A percentile compares a stretch with the other conserved stretches of the same genome.
These are phyloP conservation scores for Nautilus pompilius DNA, from an alignment of 1,140 invertebrate species.

Conservation along the genomic window DNA sequence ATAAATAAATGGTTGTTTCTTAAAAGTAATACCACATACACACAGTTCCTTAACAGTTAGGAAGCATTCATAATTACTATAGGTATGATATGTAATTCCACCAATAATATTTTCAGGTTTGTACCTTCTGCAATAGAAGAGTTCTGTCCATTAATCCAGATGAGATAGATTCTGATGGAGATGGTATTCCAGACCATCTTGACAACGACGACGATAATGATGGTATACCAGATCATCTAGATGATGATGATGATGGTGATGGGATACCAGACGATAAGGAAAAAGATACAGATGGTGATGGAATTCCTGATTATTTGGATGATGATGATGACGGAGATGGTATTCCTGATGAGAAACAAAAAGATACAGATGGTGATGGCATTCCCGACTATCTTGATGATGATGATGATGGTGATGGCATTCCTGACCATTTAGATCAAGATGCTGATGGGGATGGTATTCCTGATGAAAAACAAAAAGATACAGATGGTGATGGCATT, in stretches of 20 bases:
- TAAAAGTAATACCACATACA: no score
- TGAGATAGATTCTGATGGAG: slow-evolving; percentile 15
- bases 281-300: slow-evolving; percentile 32
- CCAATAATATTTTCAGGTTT: slow-evolving; percentile 19
- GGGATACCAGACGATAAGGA: slow-evolving; percentile 26
- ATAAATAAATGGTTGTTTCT: no score
- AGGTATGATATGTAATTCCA: neutral
- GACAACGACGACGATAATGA: slow-evolving; percentile 33
- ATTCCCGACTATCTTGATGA: slow-evolving; percentile 41
- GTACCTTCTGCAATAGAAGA: slow-evolving; percentile 30
- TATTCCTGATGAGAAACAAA: slow-evolving; percentile 25
- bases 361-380: slow-evolving; percentile 44
- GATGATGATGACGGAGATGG: slow-evolving; percentile 31
- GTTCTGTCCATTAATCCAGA: slow-evolving; percentile 12
- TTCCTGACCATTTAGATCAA: slow-evolving; percentile 39
- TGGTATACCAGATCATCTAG: slow-evolving; percentile 32
- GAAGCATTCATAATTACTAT: no score
- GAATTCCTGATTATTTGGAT: slow-evolving; percentile 22
- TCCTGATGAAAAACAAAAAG: slow-evolving; percentile 28
- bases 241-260: slow-evolving; percentile 33
- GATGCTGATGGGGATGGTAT: slow-evolving; percentile 33
- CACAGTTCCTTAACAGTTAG: no score
- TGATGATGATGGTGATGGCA: slow-evolving; percentile 43
- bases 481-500: slow-evolving; percentile 37
- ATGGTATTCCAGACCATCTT: slow-evolving; percentile 30